Base-by-base conservation (phyloP, 2,888 invertebrate species). In the Acanthopleura granulata region DNA sequence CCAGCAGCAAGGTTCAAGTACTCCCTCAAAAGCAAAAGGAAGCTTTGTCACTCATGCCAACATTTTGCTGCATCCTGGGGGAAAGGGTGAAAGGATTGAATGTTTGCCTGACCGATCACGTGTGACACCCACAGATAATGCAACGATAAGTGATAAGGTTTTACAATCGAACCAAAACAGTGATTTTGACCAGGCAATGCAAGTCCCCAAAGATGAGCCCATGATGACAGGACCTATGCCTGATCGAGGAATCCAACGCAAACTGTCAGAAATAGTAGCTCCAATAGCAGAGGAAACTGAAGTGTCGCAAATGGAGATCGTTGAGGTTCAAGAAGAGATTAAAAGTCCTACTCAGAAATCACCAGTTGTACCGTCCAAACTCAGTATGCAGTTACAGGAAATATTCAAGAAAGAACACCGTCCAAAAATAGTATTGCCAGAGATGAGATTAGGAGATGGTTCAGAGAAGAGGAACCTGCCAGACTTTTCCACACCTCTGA, bases 31-130 rank as follows among this genome's bases (percentile, higher is more conserved):
- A n/a, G 3, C 57, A 1, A 22, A 1, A n/a, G 57, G 22, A n/a
- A 57, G 57, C 22, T 57, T n/a, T 57, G 57, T 57, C 22, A 57
- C 57, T 57, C 57, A 57, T 57, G 57, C 57, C 57, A 57, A 57
- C n/a, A 57, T 57, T n/a, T 3, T 57, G 18, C 22, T 57, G 57
- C n/a, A 22, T 3, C 22, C 57, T 9, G 40, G 40, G 40, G 9
- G 40, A 6, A 40, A 40, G 40, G 40, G 9, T 40, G 40, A 40
- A 9, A 40, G 9, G 9, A 40, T 9, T 9, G 40, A 40, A 40
- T 40, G 4, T 40, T 9, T 40, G 40, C 40, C 40, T 40, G 40
- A 40, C 3, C 40, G 40, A 9, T 40, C 40, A 40, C 4, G 40
- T 40, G 40, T 40, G 40, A 6, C 40, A 40, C 3, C 40, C 9